phyloP scores from a whole-genome alignment of 2,113 vertebrate species.

The Perognathus longimembris region DNA sequence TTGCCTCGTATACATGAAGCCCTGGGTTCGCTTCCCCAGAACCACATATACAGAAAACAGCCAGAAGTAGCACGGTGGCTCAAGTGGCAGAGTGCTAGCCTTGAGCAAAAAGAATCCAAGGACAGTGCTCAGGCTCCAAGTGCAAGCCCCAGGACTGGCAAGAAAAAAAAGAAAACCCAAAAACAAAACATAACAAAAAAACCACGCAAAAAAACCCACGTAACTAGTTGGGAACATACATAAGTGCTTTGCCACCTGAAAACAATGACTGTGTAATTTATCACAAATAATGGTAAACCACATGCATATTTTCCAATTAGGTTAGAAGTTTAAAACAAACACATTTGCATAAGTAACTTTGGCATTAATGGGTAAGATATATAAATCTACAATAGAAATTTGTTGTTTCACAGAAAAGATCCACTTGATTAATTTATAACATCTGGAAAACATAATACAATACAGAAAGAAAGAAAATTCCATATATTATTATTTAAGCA shows the following conservation, averaged over 20 bases:
- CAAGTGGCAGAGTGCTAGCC: too few relatives aligned
- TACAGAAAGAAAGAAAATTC: background rate
- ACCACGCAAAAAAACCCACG: too few relatives aligned
- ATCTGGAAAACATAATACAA: background rate
- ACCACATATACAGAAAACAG: too few relatives aligned
- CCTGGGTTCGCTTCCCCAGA: too few relatives aligned
- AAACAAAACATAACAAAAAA: too few relatives aligned
- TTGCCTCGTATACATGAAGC: too few relatives aligned
- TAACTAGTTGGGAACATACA: background rate
- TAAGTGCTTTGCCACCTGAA: background rate
- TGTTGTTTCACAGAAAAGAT: slow-evolving; percentile 19
- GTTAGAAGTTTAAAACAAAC: background rate
- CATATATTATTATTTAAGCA: background rate
- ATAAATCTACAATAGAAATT: background rate
- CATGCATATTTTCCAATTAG: background rate
- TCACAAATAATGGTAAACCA: background rate
- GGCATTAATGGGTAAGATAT: background rate
- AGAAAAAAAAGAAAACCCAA: too few relatives aligned
- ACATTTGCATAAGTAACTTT: background rate
- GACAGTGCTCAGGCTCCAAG: too few relatives aligned
- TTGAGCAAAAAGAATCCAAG: too few relatives aligned
- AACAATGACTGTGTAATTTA: background rate
- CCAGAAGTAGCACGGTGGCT: too few relatives aligned
- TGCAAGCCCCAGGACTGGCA: too few relatives aligned
- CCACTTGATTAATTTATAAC: background rate